Evolutionary conservation across 2,888 invertebrate species (phyloP), one percentile per base, ranked within the genome.

Genomic region (Falcaria lacertinaria): DNA sequence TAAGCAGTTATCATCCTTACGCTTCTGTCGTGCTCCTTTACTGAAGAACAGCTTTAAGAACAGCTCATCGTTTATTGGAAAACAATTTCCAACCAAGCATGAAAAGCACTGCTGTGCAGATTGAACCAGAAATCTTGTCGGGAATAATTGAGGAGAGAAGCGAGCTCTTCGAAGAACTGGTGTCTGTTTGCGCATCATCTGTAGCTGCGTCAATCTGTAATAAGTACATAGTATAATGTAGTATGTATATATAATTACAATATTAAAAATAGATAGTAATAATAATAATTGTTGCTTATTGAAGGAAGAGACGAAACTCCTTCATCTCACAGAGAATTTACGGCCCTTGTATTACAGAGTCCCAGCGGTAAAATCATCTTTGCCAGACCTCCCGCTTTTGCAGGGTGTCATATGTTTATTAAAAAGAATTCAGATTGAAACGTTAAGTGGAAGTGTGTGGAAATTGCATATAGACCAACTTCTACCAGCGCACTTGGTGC

Each of bases 81-180:
- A 92, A 86, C 35, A 92, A 73, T 59, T 91, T 91, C 92, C 92
- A 92, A 8, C 92, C 92, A 2, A 92, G 83, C 72, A 92, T 84
- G 65, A 92, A 89, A 42, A 92, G 83, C 19, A 92, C 91, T 3
- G 92, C 92, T 2, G 92, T 92, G 80, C 92, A 92, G 42, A 91
- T 85, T 1, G 91, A 90, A 0, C 91, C 90, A 2, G 90, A 88
- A 13, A 91, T 67, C 52, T 90, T 90, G 56, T 89, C 86, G 34
- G 91, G 90, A 35, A 91, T 84, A 35, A 92, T 86, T 43, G 91
- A 90, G 0, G 91, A 91, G 50, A 92, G 82, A 44, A 91, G 76
- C 17, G 91, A 90, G 1, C 84, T 80, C 25, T 82, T 77, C 6
- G 85, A 69, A 7, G 70, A 54, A 0, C 46, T 40, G 19, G 54